Conservation (phyloP, 1,140 invertebrate species). For the Octopus bimaculoides region DNA sequence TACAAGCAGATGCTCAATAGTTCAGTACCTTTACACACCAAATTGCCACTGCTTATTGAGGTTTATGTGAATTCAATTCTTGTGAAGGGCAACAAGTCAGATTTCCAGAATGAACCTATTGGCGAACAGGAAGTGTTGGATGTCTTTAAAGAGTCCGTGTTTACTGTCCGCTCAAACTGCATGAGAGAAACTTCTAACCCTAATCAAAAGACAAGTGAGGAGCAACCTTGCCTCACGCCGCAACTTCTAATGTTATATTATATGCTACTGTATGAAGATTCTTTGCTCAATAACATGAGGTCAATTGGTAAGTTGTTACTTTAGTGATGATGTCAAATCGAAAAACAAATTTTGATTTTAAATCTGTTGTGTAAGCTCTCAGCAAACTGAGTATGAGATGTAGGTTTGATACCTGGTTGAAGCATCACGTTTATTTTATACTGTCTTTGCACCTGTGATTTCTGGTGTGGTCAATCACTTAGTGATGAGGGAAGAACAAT, state of each 20-base stretch:
- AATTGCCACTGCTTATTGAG: slow-evolving; percentile 89
- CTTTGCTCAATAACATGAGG: slow-evolving; percentile 76
- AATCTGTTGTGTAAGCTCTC: slow-evolving; percentile 72
- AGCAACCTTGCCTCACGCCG: slow-evolving; percentile 65
- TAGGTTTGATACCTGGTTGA: too few relatives aligned
- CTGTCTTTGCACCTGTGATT: too few relatives aligned
- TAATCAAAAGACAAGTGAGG: slow-evolving; percentile 11
- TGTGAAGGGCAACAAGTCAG: slow-evolving; percentile 62
- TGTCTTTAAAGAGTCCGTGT: slow-evolving; percentile 66
- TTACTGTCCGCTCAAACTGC: slow-evolving; percentile 25
- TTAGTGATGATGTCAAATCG: slow-evolving; percentile 63
- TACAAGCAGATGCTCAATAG: slow-evolving; percentile 87
- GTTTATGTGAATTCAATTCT: slow-evolving; percentile 93
- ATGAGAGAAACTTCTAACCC: slow-evolving; percentile 60
- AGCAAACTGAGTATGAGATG: too few relatives aligned
- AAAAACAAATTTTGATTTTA: slow-evolving; percentile 82
- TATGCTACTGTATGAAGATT: slow-evolving; percentile 88
- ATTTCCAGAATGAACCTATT: slow-evolving; percentile 87
- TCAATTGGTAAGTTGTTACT: slow-evolving; percentile 57
- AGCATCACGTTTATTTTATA: too few relatives aligned
- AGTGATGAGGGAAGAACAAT: too few relatives aligned
- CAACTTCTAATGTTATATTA: slow-evolving; percentile 91
- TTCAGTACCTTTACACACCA: slow-evolving; percentile 83
- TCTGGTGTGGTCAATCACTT: too few relatives aligned
- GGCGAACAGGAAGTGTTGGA: slow-evolving; percentile 83